Conservation (phyloP, 2,113 vertebrate species). For the Elgaria multicarinata region DNA sequence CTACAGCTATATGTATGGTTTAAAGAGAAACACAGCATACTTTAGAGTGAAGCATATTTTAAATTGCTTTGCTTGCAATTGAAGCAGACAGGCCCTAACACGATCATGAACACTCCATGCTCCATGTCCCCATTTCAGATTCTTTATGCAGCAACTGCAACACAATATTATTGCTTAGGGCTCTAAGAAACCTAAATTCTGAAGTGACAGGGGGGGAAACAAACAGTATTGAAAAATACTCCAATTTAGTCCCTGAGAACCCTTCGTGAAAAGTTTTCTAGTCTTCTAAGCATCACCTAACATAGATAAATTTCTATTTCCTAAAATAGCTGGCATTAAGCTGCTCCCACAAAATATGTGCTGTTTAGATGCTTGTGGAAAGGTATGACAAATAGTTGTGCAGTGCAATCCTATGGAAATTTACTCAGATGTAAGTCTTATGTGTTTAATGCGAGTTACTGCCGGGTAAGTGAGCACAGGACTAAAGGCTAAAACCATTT, state of each 20-base stretch:
- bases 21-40: not conserved
- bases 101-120: not conserved
- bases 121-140: not conserved
- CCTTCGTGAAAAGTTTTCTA: too few relatives aligned
- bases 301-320: not conserved
- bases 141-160: not conserved
- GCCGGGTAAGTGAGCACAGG: not conserved
- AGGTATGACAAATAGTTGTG: not conserved
- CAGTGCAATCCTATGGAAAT: not conserved
- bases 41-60: not conserved
- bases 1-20: not conserved
- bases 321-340: conserved; percentile 1
- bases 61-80: not conserved
- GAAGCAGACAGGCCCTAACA: not conserved
- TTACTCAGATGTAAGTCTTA: not conserved
- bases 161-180: not conserved
- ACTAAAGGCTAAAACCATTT: not conserved
- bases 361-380: not conserved
- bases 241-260: not conserved
- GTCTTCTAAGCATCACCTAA: not conserved
- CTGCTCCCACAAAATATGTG: not conserved
- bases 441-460: not conserved
- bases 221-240: not conserved
- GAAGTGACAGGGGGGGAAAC: not conserved
- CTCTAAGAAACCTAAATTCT: not conserved